A percentile compares a stretch with the other conserved stretches of the same genome.
Evolutionary conservation across 2,888 invertebrate genomes (phyloP).

Genomic region (Idaea straminata): DNA sequence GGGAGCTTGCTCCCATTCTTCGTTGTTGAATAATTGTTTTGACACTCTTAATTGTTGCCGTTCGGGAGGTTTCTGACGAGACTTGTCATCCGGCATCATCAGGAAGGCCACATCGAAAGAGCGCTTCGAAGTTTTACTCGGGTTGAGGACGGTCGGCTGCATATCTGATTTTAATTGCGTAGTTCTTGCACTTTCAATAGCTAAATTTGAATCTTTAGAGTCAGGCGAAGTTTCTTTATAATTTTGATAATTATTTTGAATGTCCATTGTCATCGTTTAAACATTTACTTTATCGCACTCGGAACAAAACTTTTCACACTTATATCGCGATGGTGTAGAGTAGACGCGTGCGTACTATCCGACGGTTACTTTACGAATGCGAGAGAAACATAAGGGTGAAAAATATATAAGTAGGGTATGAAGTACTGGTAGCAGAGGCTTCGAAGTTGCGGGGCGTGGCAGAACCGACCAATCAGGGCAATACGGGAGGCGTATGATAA

Average conservation of each 20-base stretch:
- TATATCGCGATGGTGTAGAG: slow-evolving; percentile 58
- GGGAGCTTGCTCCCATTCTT: slow-evolving; percentile 69
- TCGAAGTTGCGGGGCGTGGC: slow-evolving; percentile 67
- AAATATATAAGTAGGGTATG: slow-evolving; percentile 78
- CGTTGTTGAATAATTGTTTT: slow-evolving; percentile 71
- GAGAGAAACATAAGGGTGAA: slow-evolving; percentile 74
- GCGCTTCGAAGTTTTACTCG: slow-evolving; percentile 82
- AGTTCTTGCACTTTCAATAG: slow-evolving; percentile 75
- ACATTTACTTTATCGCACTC: slow-evolving; percentile 64
- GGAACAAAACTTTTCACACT: slow-evolving; percentile 70
- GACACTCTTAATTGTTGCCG: slow-evolving; percentile 77
- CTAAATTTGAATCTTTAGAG: slow-evolving; percentile 67
- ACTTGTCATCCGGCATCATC: slow-evolving; percentile 92
- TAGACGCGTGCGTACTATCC: slow-evolving; percentile 71
- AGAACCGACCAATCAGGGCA: slow-evolving; percentile 56
- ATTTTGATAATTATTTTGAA: slow-evolving; percentile 77
- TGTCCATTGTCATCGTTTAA: slow-evolving; percentile 85
- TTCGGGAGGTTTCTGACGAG: slow-evolving; percentile 83
- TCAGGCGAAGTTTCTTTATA: slow-evolving; percentile 74
- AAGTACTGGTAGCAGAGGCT: slow-evolving; percentile 73
- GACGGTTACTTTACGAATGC: slow-evolving; percentile 68
- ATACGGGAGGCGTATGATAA: slow-evolving; percentile 65
- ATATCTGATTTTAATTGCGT: slow-evolving; percentile 65
- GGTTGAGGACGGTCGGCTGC: slow-evolving; percentile 58
- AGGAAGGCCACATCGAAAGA: slow-evolving; percentile 95